Evolutionary conservation across 2,888 invertebrate species (phyloP).

Genomic region (Hypselothyrea guttata): DNA sequence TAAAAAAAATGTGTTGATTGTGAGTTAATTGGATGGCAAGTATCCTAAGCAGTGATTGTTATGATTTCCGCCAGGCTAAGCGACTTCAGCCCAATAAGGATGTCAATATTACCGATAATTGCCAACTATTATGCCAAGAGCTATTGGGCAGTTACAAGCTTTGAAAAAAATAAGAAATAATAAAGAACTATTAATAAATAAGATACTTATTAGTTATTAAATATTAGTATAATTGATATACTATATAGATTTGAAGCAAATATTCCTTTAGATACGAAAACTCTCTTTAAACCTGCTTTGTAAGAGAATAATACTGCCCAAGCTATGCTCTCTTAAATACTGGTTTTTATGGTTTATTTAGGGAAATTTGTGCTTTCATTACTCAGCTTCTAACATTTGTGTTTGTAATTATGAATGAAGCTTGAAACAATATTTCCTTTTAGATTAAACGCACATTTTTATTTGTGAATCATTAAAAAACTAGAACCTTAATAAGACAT

Average conservation of each 20-base stretch:
- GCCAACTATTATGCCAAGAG: background rate
- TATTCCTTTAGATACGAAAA: no score
- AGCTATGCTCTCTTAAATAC: constrained; percentile 43
- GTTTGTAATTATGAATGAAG: no score
- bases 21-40: constrained; percentile 54
- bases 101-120: constrained; percentile 15
- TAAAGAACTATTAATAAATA: no score
- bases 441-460: no score
- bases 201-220: no score
- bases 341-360: constrained; percentile 16
- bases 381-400: no score
- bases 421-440: no score
- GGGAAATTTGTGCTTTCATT: constrained; percentile 25
- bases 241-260: no score
- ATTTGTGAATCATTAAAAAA: constrained; percentile 9
- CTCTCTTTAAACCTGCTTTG: background rate
- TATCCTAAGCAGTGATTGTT: constrained; percentile 43
- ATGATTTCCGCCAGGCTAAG: constrained; percentile 32
- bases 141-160: no score
- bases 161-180: no score
- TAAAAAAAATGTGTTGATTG: constrained; percentile 49
- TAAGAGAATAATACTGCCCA: background rate
- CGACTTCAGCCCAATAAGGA: constrained; percentile 2
- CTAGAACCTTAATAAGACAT: background rate
- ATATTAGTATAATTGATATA: no score